phyloP scores from a whole-genome alignment of 2,888 invertebrate genomes.

The Kryphioiulus occultus region DNA sequence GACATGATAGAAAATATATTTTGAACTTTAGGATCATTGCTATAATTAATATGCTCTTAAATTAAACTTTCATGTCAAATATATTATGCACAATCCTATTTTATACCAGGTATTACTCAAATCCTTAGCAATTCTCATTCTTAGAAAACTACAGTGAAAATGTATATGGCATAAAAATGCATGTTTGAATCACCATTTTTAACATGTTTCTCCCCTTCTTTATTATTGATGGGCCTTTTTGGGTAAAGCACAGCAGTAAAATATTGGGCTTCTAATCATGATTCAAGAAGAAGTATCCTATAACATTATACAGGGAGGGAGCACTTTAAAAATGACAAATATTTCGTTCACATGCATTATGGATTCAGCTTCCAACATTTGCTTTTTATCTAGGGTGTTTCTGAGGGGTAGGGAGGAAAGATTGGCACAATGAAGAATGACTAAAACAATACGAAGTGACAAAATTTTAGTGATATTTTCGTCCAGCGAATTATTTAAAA shows the following conservation, averaged over 20 bases:
- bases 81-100: too few species aligned
- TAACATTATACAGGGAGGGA: constrained; percentile 5
- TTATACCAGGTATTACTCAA: too few species aligned
- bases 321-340: neutral
- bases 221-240: neutral
- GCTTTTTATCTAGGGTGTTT: neutral
- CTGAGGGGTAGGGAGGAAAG: neutral
- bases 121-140: too few species aligned
- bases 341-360: constrained; percentile 5
- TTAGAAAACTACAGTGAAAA: too few species aligned
- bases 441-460: neutral
- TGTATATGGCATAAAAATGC: too few species aligned
- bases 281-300: neutral
- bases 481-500: neutral
- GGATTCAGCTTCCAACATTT: neutral
- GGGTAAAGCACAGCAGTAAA: neutral
- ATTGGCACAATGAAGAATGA: neutral
- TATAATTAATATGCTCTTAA: too few species aligned
- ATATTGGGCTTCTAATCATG: neutral
- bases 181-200: neutral
- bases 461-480: neutral
- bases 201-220: neutral
- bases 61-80: too few species aligned
- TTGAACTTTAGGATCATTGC: too few species aligned
- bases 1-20: too few species aligned